Conservation (phyloP, 2,888 invertebrate species). For the Thymelicus lineola region DNA sequence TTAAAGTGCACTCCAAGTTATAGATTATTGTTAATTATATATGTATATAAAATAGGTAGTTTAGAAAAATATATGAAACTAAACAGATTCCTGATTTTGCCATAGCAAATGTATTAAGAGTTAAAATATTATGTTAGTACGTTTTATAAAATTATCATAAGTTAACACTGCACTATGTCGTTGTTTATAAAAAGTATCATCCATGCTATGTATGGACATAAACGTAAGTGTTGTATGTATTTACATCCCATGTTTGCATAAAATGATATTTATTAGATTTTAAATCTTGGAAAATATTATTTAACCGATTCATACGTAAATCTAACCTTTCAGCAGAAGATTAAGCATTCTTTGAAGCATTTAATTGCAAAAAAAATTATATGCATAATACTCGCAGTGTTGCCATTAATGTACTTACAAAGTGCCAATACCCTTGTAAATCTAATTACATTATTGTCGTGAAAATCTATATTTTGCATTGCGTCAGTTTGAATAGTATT, state of each 20-base stretch:
- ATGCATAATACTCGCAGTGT: neutral
- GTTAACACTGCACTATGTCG: neutral
- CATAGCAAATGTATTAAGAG: conserved; percentile 1
- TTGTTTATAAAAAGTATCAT: neutral
- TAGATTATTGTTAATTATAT: neutral
- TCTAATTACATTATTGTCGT: too few species aligned
- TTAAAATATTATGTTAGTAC: neutral
- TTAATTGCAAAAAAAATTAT: too few species aligned
- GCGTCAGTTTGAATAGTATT: neutral
- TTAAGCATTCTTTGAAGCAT: too few species aligned
- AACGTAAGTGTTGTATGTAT: neutral
- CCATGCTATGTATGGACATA: neutral
- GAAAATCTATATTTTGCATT: neutral
- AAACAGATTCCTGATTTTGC: conserved; percentile 12
- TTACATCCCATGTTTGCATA: too few species aligned
- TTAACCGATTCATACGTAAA: neutral
- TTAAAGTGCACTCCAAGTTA: neutral
- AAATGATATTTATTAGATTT: neutral
- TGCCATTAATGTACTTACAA: conserved; percentile 1
- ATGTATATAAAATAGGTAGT: conserved; percentile 7
- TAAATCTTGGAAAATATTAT: neutral
- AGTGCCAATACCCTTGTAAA: neutral
- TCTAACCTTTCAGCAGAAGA: too few species aligned
- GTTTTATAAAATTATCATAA: conserved; percentile 6
- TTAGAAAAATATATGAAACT: conserved; percentile 10